These are phyloP conservation scores for Drosophila sucinea DNA, from an alignment of 1,140 invertebrate species.

Conservation along the genomic window DNA sequence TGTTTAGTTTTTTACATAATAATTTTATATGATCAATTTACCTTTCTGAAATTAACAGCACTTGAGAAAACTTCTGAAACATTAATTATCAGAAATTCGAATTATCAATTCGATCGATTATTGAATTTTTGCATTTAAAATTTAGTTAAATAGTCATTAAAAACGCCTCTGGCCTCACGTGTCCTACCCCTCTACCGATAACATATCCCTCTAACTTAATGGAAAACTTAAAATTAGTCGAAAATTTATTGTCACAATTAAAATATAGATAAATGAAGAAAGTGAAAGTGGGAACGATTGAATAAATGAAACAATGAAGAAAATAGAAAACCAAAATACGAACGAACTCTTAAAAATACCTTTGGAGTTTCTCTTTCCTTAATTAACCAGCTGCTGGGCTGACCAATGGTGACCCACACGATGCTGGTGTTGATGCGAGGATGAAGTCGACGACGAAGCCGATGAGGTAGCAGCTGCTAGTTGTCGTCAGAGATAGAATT, in stretches of 20 bases:
- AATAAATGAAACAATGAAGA: background rate
- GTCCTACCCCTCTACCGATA: conserved; percentile 20
- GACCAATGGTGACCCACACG: conserved; percentile 52
- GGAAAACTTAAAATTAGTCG: conserved; percentile 25
- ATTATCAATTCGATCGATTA: background rate
- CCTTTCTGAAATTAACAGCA: background rate
- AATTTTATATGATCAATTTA: background rate
- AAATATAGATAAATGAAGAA: conserved; percentile 19
- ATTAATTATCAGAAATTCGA: background rate
- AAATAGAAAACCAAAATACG: background rate
- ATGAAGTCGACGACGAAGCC: conserved; percentile 79
- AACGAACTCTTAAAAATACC: conserved; percentile 37
- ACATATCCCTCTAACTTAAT: conserved; percentile 36
- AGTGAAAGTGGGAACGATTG: background rate
- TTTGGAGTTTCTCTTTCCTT: conserved; percentile 23
- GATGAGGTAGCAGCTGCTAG: conserved; percentile 76
- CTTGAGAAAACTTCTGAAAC: background rate
- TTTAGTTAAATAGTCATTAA: background rate
- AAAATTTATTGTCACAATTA: conserved; percentile 58
- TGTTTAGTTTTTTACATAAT: background rate
- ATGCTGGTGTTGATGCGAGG: conserved; percentile 79
- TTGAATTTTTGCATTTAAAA: background rate
- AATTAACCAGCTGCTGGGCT: conserved; percentile 65
- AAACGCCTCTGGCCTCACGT: background rate
- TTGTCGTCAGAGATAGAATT: conserved; percentile 89